Percentiles rank a stretch among this genome's conserved stretches.
These are phyloP conservation scores for Matsumyia berberina DNA, from an alignment of 2,888 invertebrate genomes.

Conservation along the genomic window DNA sequence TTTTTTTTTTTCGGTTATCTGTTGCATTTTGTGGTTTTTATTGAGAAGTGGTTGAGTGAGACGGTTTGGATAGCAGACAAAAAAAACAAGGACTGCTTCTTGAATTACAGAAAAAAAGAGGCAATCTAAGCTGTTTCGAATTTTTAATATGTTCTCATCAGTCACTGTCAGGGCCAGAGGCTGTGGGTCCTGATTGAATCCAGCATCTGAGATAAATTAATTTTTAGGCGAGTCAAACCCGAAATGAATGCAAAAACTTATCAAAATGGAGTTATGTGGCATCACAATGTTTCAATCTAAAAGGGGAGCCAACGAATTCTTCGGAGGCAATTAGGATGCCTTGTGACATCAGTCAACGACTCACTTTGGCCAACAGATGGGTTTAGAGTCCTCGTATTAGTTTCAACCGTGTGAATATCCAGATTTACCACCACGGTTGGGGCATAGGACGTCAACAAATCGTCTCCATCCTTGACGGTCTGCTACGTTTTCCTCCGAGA, in stretches of 20 bases:
- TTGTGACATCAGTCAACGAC: too few relatives aligned
- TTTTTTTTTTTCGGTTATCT: slow-evolving; percentile 13
- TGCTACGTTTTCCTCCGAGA: too few relatives aligned
- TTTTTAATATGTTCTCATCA: slow-evolving; percentile 29
- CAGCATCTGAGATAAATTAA: slow-evolving; percentile 16
- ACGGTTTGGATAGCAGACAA: neutral
- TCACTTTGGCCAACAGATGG: too few relatives aligned
- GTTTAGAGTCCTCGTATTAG: too few relatives aligned
- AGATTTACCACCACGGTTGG: too few relatives aligned
- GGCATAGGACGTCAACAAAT: too few relatives aligned
- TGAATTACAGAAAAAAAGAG: neutral
- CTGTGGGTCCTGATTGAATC: neutral
- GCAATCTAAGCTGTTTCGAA: slow-evolving; percentile 5
- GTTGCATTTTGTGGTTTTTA: slow-evolving; percentile 54
- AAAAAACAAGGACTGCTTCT: slow-evolving; percentile 1
- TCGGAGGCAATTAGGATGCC: too few relatives aligned
- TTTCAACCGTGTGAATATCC: too few relatives aligned
- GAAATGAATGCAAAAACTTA: neutral
- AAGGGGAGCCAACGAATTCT: too few relatives aligned
- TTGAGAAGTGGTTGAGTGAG: slow-evolving; percentile 11
- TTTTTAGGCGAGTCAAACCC: neutral
- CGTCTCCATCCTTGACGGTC: too few relatives aligned
- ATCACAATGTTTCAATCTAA: too few relatives aligned
- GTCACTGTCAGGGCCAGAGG: slow-evolving; percentile 34
- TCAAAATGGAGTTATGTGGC: too few relatives aligned